Evolutionary conservation across 2,797 vertebrate genomes (phyloP).

Genomic region (Mus minutoides): DNA sequence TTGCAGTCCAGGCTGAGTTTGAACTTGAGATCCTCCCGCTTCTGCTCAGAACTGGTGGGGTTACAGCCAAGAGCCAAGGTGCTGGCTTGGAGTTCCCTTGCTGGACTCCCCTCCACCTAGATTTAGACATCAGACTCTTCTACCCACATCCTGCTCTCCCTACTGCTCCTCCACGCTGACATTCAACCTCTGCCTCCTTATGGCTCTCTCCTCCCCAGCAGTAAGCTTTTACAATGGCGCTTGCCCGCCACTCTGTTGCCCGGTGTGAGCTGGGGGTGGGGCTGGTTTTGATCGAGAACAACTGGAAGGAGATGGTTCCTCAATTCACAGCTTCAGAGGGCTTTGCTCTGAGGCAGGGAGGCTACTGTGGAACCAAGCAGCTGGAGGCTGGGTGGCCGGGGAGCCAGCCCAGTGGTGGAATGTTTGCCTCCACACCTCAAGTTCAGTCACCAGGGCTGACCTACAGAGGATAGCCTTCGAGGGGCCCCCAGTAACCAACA

Average conservation of each 20-base stretch:
- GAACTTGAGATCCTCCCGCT: neutral
- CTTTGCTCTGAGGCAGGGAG: neutral
- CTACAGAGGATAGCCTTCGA: neutral
- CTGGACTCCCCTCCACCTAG: too few relatives aligned
- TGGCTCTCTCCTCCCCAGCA: neutral
- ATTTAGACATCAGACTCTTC: neutral
- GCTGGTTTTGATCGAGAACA: neutral
- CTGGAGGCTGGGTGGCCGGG: neutral
- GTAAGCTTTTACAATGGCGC: neutral
- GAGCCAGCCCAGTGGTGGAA: neutral
- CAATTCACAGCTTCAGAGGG: neutral
- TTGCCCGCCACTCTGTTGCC: too few relatives aligned
- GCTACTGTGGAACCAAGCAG: too few relatives aligned
- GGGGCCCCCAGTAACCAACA: neutral
- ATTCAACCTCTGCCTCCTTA: neutral
- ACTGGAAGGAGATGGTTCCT: neutral
- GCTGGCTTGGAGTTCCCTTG: neutral
- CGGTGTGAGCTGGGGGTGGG: neutral
- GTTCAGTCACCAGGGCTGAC: too few relatives aligned
- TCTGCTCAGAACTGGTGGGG: neutral
- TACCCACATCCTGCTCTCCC: neutral
- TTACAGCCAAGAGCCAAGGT: neutral
- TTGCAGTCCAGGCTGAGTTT: neutral
- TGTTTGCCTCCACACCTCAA: neutral
- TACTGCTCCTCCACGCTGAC: neutral